Evolutionary conservation across 2,888 invertebrate species (phyloP), one percentile per base, ranked within the genome.

Genomic region (Formica aserva): DNA sequence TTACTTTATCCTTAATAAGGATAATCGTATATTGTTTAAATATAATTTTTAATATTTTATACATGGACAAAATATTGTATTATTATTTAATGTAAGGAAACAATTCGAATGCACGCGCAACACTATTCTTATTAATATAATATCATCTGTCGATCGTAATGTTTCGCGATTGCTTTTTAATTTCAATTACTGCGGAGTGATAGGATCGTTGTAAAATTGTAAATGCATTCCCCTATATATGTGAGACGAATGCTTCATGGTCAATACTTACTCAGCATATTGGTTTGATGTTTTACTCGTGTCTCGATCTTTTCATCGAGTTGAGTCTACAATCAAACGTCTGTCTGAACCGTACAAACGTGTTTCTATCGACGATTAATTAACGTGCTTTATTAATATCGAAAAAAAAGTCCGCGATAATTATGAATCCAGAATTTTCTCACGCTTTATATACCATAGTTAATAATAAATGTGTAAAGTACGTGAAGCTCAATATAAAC

Each of bases 251-350:
- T 72, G 45, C 29, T 60, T 32, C 18, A 67, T 83, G 76, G 63
- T 65, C 71, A 63, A 11, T 22, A 86, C 86, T 90, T 90, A 90
- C 83, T 90, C 90, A 90, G 86, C 87, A 63, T 65, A 74, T 85
- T 67, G 29, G 66, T 85, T 76, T 75, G 65, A 11, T 45, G 62
- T 71, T 74, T 52, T 74, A 74, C 29, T 85, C 18, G 48, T 65
- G 76, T 22, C 65, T 83, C 75, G 74, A 66, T 87, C 86, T 35
- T 82, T 32, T 63, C 76, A 45, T 74, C 83, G 52, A 52, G n/a
- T 18, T n/a, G n/a, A 86, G 83, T 90, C 60, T 66, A 63, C 57
- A 22, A 22, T 8, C n/a, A 13, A 60, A 32, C 60, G 32, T 71
- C 60, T 45, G 45, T 35, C 13, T 2, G 45, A 78, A 6, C 41